Base-by-base conservation (phyloP, 92 coral and sea anemone species). In the Palythoa caribaeorum region DNA sequence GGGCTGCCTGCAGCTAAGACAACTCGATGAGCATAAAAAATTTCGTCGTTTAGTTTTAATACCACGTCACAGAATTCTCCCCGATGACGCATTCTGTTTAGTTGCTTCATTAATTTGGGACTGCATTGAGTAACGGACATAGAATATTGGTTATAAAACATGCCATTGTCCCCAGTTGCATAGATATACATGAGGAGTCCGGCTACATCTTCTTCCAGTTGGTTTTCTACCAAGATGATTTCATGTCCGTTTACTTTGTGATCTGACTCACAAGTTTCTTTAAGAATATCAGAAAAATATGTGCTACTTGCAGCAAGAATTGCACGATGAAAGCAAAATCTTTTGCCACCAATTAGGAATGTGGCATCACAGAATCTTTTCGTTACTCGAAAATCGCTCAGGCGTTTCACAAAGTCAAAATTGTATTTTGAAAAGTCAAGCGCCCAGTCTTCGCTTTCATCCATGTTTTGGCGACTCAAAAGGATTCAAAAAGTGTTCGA, bases 1-100 rank as follows among this genome's bases (percentile, higher is more conserved):
- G 92, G 89, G 77, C 89, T 84, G 59, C 92, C 57, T 15, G 92
- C 92, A 10, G 92, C 84, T 38, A 89, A 69, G 55, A 89, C 87
- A 10, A 89, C 87, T 66, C 79, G 53, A 53, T 89, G 92, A 21
- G 92, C 92, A 12, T 84, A 71, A 39, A 89, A 63, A 19, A 55
- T 87, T 16, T 89, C 92, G 35, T 77, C 92, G 57, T 83, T 84
- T 13, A 87, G 53, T 84, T 84, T 83, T 6, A 89, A 37, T 2
- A 21, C 38, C 13, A 89, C 83, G 36, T 89, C 92, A 37, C 92
- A 89, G 21, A 89, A 72, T 36, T 84, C 92, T 48, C 71, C 85
- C 57, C 80, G 47, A 47, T 65, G 73, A 16, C 92, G 92, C 73
- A 89, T 40, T 76, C 71, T 80, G 54, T 80, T 65, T 28, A 80